Evolutionary conservation across 2,113 vertebrate genomes (phyloP).

Genomic region (Tachuris rubrigastra): DNA sequence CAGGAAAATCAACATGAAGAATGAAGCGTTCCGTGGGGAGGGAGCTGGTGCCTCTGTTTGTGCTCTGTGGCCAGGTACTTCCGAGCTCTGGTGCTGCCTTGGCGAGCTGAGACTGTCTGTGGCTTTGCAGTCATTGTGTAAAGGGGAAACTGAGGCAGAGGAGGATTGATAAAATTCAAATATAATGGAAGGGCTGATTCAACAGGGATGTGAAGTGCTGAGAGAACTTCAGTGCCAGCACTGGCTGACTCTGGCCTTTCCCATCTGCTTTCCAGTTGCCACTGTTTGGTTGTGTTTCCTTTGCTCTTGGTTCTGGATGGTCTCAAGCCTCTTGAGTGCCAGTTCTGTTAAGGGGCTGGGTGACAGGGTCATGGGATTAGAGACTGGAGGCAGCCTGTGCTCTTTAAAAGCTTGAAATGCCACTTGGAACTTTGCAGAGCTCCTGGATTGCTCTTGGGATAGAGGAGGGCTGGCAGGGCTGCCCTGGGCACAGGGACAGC

Average conservation of each 20-base stretch:
- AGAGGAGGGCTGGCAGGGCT: slow-evolving; percentile 14
- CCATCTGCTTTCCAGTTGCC: background rate
- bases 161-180: background rate
- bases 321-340: background rate
- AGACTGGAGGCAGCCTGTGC: background rate
- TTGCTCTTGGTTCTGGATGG: background rate
- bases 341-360: background rate
- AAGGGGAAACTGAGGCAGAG: slow-evolving; percentile 46
- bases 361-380: background rate
- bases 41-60: background rate
- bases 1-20: background rate
- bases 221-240: background rate
- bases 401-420: background rate
- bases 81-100: background rate
- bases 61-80: background rate
- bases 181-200: background rate
- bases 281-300: background rate
- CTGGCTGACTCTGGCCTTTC: background rate
- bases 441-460: background rate
- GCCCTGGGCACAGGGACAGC: background rate
- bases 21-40: background rate
- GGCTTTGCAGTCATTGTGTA: background rate
- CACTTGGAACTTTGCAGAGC: background rate
- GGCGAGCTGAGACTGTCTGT: background rate
- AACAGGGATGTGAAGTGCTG: background rate